Base-by-base conservation (phyloP, 2,888 invertebrate species). In the Quadroppia sp. region DNA sequence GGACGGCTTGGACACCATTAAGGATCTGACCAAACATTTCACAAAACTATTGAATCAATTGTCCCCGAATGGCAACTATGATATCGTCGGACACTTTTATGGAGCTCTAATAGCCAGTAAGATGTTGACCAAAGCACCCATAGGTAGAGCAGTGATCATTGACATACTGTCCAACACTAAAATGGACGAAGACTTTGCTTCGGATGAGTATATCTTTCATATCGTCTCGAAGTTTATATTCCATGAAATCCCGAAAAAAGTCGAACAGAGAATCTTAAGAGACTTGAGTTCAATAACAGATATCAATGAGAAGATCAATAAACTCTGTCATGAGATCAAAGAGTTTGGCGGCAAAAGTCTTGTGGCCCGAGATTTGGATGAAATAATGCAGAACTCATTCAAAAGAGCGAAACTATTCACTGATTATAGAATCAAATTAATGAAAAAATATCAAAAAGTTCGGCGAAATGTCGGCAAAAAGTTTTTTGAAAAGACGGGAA, bases 1-100 rank as follows among this genome's bases (percentile, higher is more conserved):
- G 45, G 17, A 59, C 13, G 17, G 42, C 75, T 25, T 70, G 25
- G n/a, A 28, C 1, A 64, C 72, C 1, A 4, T 59, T 28, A 59
- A 59, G 13, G 30, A 59, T 1, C 3, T 59, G 28, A 59, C 28
- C 28, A 13, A 13, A 4, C 28, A 59, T 28, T 59, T 20, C 23
- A 64, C 23, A 13, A 67, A 86, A 82, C 87, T 90, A 82, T 87
- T 97, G 80, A 89, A 88, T 81, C 86, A 86, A 45, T 15, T 45
- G 15, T 6, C 6, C 2, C 45, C 59, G 6, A 59, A 59, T 30
- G 30, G 59, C 3, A 15, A 15, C 30, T 59, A 59, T 17, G 59
- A 59, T 59, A 59, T 59, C 30, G 32, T 59, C 7, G 59, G 30
- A 7, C 17, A 59, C n/a, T 59, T 32, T 59, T 6, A 30, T 17